phyloP scores from a whole-genome alignment of 2,797 vertebrate species.

The Urosaurus nigricauda region DNA sequence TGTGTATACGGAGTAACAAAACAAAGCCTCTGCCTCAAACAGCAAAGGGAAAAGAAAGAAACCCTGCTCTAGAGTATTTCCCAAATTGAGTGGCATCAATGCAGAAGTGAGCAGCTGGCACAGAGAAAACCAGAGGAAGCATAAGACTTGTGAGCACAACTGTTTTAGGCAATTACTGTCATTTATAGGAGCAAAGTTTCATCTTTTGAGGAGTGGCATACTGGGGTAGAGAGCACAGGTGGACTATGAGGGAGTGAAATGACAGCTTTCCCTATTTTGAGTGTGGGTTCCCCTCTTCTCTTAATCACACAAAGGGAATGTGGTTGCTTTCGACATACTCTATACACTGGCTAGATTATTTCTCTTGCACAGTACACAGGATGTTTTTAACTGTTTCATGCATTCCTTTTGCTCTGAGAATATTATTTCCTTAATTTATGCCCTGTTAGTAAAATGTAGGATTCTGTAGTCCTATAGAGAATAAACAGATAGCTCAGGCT shows the following conservation, averaged over 20 bases:
- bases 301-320: not conserved
- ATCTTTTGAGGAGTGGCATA: not conserved
- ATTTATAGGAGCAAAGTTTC: not conserved
- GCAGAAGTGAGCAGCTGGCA: not conserved
- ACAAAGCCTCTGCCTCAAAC: not conserved
- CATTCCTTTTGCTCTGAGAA: fast-evolving
- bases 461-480: not conserved
- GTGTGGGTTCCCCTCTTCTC: not conserved
- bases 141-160: not conserved
- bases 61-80: not conserved
- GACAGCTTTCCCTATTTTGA: conserved; percentile 12
- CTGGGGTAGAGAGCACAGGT: not conserved
- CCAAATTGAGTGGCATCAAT: not conserved
- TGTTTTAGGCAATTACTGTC: not conserved
- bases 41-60: not conserved
- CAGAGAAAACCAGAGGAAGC: not conserved
- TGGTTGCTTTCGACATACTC: not conserved
- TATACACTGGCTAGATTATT: not conserved
- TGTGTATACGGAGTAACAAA: not conserved
- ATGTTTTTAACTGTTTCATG: not conserved
- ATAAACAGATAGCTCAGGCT: conserved; percentile 3
- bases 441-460: not conserved
- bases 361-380: not conserved
- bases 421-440: not conserved
- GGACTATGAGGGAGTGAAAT: not conserved